Conservation (phyloP, 2,113 vertebrate species). For the Chaenocephalus aceratus region DNA sequence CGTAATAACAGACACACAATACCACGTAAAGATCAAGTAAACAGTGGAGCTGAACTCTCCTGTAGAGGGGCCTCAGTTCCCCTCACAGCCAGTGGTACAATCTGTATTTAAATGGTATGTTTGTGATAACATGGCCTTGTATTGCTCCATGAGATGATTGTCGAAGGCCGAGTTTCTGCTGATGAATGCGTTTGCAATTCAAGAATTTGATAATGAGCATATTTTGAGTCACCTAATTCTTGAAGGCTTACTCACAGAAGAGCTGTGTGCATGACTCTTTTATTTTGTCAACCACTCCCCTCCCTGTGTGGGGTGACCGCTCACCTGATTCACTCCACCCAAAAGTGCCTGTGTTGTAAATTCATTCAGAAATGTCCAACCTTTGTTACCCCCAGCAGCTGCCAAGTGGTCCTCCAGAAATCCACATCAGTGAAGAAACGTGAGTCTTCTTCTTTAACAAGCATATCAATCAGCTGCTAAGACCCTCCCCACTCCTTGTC, state of each 20-base stretch:
- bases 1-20: neutral
- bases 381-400: conserved; percentile 24
- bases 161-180: neutral
- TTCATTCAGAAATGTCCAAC: neutral
- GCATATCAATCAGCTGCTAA: neutral
- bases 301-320: neutral
- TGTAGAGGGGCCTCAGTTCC: no score
- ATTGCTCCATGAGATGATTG: neutral
- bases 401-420: neutral
- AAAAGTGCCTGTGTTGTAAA: neutral
- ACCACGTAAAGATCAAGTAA: neutral
- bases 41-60: neutral
- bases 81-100: neutral
- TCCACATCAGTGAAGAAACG: conserved; percentile 47
- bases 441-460: conserved; percentile 39
- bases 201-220: neutral
- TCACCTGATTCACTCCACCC: neutral
- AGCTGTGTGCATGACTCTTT: neutral
- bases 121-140: neutral
- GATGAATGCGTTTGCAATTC: neutral
- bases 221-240: neutral
- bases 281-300: neutral
- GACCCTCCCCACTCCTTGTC: no score
- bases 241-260: neutral
- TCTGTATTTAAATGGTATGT: neutral